Conservation (phyloP, 1,140 invertebrate species). For the Tetramorium alpestre region DNA sequence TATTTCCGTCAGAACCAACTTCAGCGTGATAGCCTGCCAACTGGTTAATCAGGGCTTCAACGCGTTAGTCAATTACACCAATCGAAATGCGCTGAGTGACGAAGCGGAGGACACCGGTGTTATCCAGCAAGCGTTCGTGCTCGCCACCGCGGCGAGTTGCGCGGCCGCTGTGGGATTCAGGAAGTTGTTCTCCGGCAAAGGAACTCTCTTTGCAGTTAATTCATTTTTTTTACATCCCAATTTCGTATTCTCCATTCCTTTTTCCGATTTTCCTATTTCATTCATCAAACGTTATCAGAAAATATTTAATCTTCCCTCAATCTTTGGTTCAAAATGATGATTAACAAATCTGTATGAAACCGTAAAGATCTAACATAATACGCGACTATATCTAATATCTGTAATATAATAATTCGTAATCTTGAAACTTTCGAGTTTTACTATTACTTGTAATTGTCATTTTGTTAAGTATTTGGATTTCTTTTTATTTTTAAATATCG, state of each 20-base stretch:
- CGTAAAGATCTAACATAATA: neutral
- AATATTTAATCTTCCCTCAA: neutral
- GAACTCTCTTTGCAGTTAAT: constrained; percentile 63
- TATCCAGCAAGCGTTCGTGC: constrained; percentile 61
- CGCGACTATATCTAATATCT: no score
- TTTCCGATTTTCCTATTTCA: neutral
- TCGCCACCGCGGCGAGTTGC: constrained; percentile 65
- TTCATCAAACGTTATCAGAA: neutral
- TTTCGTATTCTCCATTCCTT: neutral
- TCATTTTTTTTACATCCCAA: neutral
- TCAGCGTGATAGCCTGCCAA: constrained; percentile 26
- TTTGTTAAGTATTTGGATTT: neutral
- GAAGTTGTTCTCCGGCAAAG: constrained; percentile 74
- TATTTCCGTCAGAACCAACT: constrained; percentile 22
- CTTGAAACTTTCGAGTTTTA: neutral
- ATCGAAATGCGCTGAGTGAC: constrained; percentile 86
- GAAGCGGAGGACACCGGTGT: constrained; percentile 63
- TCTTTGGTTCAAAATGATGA: neutral
- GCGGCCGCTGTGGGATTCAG: constrained; percentile 68
- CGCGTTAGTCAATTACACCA: constrained; percentile 72
- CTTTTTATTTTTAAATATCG: neutral
- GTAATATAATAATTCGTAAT: neutral
- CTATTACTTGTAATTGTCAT: neutral
- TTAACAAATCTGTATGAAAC: neutral
- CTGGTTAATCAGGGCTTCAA: constrained; percentile 38